These are phyloP conservation scores for Macrotis lagotis DNA, from an alignment of 2,113 vertebrate genomes.

Conservation along the genomic window DNA sequence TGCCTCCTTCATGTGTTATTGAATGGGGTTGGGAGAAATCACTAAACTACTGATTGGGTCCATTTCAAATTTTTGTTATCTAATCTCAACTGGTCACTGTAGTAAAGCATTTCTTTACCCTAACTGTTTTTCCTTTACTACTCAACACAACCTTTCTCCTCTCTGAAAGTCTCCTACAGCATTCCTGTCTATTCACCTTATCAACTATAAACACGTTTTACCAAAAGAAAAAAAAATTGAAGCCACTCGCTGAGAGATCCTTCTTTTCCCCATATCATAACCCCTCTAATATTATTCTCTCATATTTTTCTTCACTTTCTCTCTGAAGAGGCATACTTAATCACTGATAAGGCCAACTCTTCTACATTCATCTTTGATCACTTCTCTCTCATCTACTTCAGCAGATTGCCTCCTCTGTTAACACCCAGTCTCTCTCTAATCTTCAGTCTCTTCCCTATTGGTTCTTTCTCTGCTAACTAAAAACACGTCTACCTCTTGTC, in stretches of 20 bases:
- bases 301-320: not conserved
- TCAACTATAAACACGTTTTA: not conserved
- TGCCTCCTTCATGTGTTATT: not conserved
- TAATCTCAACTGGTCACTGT: not conserved
- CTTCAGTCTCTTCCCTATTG: not conserved
- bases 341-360: not conserved
- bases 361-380: not conserved
- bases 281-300: not conserved
- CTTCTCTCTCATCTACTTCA: not conserved
- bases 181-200: not conserved
- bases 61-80: not conserved
- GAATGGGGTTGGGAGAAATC: not conserved
- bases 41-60: too few relatives aligned
- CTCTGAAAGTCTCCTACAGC: not conserved
- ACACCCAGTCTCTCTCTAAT: not conserved
- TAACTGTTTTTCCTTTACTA: not conserved
- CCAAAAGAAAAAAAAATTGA: not conserved
- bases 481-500: not conserved
- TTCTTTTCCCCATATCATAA: not conserved
- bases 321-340: not conserved
- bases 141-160: not conserved
- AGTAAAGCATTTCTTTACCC: not conserved
- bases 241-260: not conserved
- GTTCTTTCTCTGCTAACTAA: not conserved
- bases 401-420: not conserved